These are phyloP conservation scores for Zaprionus nigranus DNA, from an alignment of 1,140 invertebrate genomes.

Conservation along the genomic window DNA sequence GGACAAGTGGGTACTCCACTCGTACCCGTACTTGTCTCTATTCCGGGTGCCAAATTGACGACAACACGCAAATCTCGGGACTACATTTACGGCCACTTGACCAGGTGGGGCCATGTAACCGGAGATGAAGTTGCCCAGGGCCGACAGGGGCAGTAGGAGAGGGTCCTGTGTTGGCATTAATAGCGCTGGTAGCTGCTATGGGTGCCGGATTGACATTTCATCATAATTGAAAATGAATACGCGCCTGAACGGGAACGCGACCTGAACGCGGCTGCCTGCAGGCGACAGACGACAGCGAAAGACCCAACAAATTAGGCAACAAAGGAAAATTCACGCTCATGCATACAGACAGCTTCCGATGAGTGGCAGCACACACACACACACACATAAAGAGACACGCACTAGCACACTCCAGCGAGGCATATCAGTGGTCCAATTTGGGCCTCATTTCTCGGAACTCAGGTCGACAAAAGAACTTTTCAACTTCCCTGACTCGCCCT, in stretches of 20 bases:
- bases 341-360: constrained; percentile 16
- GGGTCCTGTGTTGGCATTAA: not conserved
- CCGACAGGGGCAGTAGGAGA: not conserved
- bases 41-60: constrained; percentile 8
- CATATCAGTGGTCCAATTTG: not conserved
- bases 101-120: not conserved
- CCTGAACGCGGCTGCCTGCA: constrained; percentile 44
- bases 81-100: constrained; percentile 25
- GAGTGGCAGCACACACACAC: not conserved
- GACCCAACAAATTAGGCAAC: constrained; percentile 15
- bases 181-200: constrained; percentile 9
- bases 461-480: not conserved
- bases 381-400: not conserved
- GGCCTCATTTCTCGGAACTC: not conserved
- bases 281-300: constrained; percentile 20
- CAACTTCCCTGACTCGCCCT: not conserved
- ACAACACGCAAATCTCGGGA: constrained; percentile 10
- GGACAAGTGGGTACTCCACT: constrained; percentile 3
- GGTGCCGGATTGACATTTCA: constrained; percentile 38
- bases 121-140: not conserved
- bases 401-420: not conserved
- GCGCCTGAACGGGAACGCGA: constrained; percentile 54
- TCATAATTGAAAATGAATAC: constrained; percentile 78
- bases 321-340: constrained; percentile 12
- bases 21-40: not conserved